These are phyloP conservation scores for Polia nebulosa DNA, from an alignment of 2,888 invertebrate genomes.

Conservation along the genomic window DNA sequence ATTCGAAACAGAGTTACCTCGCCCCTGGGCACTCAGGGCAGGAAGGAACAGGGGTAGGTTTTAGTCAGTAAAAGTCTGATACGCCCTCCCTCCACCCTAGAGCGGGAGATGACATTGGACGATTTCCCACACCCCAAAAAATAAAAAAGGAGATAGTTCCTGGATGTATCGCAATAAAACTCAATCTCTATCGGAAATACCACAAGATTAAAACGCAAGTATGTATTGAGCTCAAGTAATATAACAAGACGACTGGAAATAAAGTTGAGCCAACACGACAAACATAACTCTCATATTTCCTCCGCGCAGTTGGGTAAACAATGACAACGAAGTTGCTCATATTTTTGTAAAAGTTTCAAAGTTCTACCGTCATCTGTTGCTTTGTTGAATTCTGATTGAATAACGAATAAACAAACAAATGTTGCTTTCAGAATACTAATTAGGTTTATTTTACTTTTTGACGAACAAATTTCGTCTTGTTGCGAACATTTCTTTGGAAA, in stretches of 20 bases:
- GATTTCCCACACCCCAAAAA: too few species aligned
- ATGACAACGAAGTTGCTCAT: conserved; percentile 18
- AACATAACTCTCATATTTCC: conserved; percentile 6
- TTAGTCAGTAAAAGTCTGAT: too few species aligned
- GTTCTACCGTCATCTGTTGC: conserved; percentile 48
- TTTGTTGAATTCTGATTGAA: conserved; percentile 49
- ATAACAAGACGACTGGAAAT: conserved; percentile 7
- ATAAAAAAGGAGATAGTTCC: too few species aligned
- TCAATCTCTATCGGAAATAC: too few species aligned
- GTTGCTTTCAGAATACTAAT: conserved; percentile 44
- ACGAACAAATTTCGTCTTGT: conserved; percentile 13
- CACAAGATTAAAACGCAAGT: too few species aligned
- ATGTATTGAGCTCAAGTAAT: conserved; percentile 4
- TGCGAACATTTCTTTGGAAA: conserved; percentile 21
- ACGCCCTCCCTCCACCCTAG: too few species aligned
- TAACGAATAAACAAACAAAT: conserved; percentile 52
- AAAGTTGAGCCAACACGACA: conserved; percentile 6
- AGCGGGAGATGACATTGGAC: too few species aligned
- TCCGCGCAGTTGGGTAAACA: conserved; percentile 22
- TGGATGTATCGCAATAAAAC: too few species aligned
- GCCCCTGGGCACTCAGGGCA: too few species aligned
- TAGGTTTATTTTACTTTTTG: conserved; percentile 37
- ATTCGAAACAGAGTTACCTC: too few species aligned
- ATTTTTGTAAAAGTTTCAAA: conserved; percentile 49
- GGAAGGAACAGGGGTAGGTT: too few species aligned